Evolutionary conservation across 2,113 vertebrate genomes (phyloP).

Genomic region (Bos taurus): ARS-UCD2.0 NC_037345.1:6046001-6046500

Average conservation of each 20-base stretch:
- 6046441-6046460: constrained; percentile 80
- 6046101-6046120: neutral
- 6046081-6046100: neutral
- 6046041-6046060: neutral
- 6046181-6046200: neutral
- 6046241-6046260: neutral
- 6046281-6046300: neutral
- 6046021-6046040: neutral
- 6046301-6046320: neutral
- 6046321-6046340: neutral
- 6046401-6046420: constrained; percentile 63
- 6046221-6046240: neutral
- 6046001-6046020: neutral
- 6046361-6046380: constrained; percentile 75
- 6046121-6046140: neutral
- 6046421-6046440: constrained; percentile 74
- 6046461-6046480: constrained; percentile 77
- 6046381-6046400: constrained; percentile 75
- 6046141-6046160: neutral
- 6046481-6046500: constrained; percentile 61
- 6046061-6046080: neutral
- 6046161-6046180: no score
- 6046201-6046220: neutral
- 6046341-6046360: constrained; percentile 70
- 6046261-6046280: neutral